Base-by-base conservation (phyloP, 2,113 vertebrate genomes). In the Ranitomeya imitator region DNA sequence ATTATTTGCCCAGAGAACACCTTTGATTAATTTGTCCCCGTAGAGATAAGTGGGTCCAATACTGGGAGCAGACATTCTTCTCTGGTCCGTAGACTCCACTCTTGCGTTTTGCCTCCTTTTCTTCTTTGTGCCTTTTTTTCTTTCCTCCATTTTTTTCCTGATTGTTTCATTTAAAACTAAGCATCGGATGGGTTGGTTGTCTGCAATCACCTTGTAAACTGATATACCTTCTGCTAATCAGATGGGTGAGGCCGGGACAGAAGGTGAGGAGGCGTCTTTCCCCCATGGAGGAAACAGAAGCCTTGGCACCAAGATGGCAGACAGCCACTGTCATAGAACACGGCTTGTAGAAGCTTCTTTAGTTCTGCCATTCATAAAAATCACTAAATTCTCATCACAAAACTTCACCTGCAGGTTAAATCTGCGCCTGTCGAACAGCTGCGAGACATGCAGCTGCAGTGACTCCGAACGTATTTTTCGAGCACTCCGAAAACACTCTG, bases 141-240 rank as follows among this genome's bases (percentile, higher is more conserved):
- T 61, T 12, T 26, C 61, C 23, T 18, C 15, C 1, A 18, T 26
- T 73, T 63, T 67, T 52, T 76, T 52, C 12, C 45, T 76, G 67
- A 87, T 87, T 82, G 86, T 76, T 63, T 63, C 31, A 23, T 88
- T 83, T 88, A 15, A 88, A 83, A 61, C 21, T 63, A 88, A 88
- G 19, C 86, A 61, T 31, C 21, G 7, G 61, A 7, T 52, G 14
- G 55, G 76, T 81, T 82, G 86, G 86, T 57, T 54, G 14, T 10
- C 16, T 14, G 11, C 59, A 52, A 23, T 19, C 59, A n/a, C 79
- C 37, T 55, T 88, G 86, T 88, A 88, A 88, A 15, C 67, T 16
- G 86, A 88, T 83, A 88, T 83, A 63, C 57, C 14, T 15, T 21
- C 59, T 82, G 31, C 57, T 76, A 13, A 45, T 52, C 23, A 45